Base-by-base conservation (phyloP, 2,113 vertebrate species). In the Phrynosoma platyrhinos region DNA sequence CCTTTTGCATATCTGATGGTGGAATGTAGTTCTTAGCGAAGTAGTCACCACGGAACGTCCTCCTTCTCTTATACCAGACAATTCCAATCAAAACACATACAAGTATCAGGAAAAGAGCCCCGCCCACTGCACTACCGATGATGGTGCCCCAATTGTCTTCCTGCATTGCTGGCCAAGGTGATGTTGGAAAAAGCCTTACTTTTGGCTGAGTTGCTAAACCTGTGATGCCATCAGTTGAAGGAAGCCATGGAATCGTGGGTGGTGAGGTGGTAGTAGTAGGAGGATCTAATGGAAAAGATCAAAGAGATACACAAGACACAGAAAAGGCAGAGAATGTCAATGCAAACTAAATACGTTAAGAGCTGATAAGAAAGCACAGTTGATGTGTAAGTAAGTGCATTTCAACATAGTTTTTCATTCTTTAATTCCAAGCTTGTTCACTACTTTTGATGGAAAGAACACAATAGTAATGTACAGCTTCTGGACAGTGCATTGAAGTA, bases 1-100 rank as follows among this genome's bases (percentile, higher is more conserved):
- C 98, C 96, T 99, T 99, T 83, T 99, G 98, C 98, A 99, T 99
- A 96, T 99, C 98, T 27, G 98, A 98, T 0, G 98, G 98, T 87
- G 98, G 98, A 96, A 98, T 97, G 97, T 99, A 99, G 97, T 98
- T 99, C 94, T 99, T 99, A 95, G 99, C 99, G 97, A 99, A 99
- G 96, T 99, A 99, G 97, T 99, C 98, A 47, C 99, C 99, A 64
- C 98, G 97, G 95, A 99, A 99, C 90, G 98, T 99, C 93, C 98
- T 95, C 86, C 98, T 98, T 95, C 97, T 98, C 92, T 97, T 98
- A 97, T 98, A 98, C 96, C 94, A 99, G 94, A 98, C 96, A 83
- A 94, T 93, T 89, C 97, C 98, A 78, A 96, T 97, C 84, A 99
- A 93, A 84, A 98, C 94, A 95, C 98, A 96, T 81, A 98, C 91